Percentiles rank a stretch among this genome's conserved stretches.
Evolutionary conservation across 2,888 invertebrate genomes (phyloP).

Genomic region (Diarsia rubi): DNA sequence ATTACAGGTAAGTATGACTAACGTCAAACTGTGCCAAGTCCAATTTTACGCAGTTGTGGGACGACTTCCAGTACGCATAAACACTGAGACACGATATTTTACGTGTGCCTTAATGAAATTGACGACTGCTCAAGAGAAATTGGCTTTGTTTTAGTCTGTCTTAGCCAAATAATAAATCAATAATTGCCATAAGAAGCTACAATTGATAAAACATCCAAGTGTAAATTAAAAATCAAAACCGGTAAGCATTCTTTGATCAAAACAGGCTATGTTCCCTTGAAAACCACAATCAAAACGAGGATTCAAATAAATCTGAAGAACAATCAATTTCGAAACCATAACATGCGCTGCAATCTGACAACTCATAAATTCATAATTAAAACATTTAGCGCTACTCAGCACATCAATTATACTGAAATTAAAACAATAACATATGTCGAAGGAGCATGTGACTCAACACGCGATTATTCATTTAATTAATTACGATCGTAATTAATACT

Average conservation of each 20-base stretch:
- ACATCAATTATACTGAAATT: slow-evolving; percentile 60
- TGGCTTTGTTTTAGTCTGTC: slow-evolving; percentile 23
- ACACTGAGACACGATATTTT: slow-evolving; percentile 28
- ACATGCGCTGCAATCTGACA: slow-evolving; percentile 48
- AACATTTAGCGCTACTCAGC: slow-evolving; percentile 55
- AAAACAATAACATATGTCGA: slow-evolving; percentile 58
- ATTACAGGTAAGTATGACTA: slow-evolving; percentile 67
- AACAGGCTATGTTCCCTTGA: slow-evolving; percentile 8
- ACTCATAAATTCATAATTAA: slow-evolving; percentile 66
- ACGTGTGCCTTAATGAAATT: slow-evolving; percentile 16
- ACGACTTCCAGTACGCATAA: slow-evolving; percentile 49
- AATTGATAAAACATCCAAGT: background rate
- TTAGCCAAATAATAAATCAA: slow-evolving; percentile 14
- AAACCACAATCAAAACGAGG: slow-evolving; percentile 4
- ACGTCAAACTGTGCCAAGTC: slow-evolving; percentile 73
- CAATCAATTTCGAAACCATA: slow-evolving; percentile 47
- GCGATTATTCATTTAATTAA: slow-evolving; percentile 67
- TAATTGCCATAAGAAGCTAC: background rate
- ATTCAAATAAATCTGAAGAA: slow-evolving; percentile 34
- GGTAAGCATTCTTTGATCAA: background rate
- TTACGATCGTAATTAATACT: slow-evolving; percentile 52
- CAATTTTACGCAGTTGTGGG: slow-evolving; percentile 68
- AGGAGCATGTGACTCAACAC: slow-evolving; percentile 63
- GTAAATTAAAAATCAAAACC: background rate
- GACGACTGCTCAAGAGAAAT: slow-evolving; percentile 3